These are phyloP conservation scores for Drosophila leontia DNA, from an alignment of 1,140 invertebrate species.

Conservation along the genomic window DNA sequence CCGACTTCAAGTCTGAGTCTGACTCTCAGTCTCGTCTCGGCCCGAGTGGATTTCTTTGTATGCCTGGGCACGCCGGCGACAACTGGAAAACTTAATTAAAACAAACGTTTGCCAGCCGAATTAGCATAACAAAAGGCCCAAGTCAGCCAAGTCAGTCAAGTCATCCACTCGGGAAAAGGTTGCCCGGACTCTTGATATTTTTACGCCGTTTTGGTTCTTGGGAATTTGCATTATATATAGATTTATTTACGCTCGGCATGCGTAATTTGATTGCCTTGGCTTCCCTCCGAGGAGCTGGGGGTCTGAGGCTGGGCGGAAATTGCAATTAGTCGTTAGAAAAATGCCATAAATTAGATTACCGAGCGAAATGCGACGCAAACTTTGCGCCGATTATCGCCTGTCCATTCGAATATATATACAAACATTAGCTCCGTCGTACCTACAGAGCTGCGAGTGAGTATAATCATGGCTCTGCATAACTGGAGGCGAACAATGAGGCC, in stretches of 20 bases:
- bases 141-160: conserved; percentile 59
- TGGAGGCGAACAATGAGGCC: conserved; percentile 71
- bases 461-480: conserved; percentile 41
- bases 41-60: conserved; percentile 57
- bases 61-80: conserved; percentile 57
- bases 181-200: conserved; percentile 60
- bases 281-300: neutral
- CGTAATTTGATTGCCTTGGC: conserved; percentile 67
- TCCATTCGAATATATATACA: conserved; percentile 9
- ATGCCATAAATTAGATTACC: conserved; percentile 80
- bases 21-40: conserved; percentile 33
- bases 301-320: conserved; percentile 52
- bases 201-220: conserved; percentile 51
- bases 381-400: conserved; percentile 65
- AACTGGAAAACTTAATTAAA: conserved; percentile 76
- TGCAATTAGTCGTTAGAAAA: conserved; percentile 78
- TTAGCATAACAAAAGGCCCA: conserved; percentile 76
- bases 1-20: conserved; percentile 32
- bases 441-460: neutral
- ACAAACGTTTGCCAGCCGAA: conserved; percentile 76
- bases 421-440: neutral
- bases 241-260: conserved; percentile 69
- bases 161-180: conserved; percentile 59
- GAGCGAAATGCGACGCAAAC: conserved; percentile 58
- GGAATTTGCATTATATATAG: conserved; percentile 63